Evolutionary conservation across 2,888 invertebrate species (phyloP).

Genomic region (Tridacna crocea): DNA sequence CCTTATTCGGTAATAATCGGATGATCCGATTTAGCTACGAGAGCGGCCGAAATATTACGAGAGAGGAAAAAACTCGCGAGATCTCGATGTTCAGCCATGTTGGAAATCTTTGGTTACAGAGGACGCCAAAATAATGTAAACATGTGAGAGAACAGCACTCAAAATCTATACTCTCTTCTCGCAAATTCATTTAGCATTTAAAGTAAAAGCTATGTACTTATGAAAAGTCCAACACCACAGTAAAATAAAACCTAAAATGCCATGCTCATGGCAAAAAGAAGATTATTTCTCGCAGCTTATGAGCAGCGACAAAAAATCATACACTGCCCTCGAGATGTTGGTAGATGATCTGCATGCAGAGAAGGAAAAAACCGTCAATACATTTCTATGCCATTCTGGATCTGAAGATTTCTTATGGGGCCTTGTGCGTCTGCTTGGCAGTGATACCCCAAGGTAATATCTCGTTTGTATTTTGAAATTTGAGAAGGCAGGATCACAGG

Average conservation of each 20-base stretch:
- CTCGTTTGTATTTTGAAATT: too few relatives aligned
- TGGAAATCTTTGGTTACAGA: conserved; percentile 64
- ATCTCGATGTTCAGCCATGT: conserved; percentile 56
- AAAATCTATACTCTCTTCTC: background rate
- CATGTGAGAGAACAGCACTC: conserved; percentile 41
- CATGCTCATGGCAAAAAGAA: conserved; percentile 77
- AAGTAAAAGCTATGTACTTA: background rate
- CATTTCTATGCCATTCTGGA: conserved; percentile 82
- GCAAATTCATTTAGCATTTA: background rate
- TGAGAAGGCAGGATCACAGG: too few relatives aligned
- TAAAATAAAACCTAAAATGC: conserved; percentile 58
- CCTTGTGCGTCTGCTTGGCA: conserved; percentile 80
- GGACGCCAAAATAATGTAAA: conserved; percentile 63
- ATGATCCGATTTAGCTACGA: too few relatives aligned
- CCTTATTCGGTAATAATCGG: too few relatives aligned
- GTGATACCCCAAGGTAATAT: conserved; percentile 80
- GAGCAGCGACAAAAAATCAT: conserved; percentile 74
- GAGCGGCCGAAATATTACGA: too few relatives aligned
- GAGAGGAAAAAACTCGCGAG: conserved; percentile 40
- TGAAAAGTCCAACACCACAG: background rate
- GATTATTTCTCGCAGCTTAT: conserved; percentile 81
- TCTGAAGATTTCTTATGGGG: conserved; percentile 83
- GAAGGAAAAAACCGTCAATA: conserved; percentile 80
- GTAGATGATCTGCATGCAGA: conserved; percentile 83
- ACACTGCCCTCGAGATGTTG: conserved; percentile 81